These are phyloP conservation scores for Vulpes vulpes DNA, from an alignment of 2,113 vertebrate species.

Conservation along the genomic window DNA sequence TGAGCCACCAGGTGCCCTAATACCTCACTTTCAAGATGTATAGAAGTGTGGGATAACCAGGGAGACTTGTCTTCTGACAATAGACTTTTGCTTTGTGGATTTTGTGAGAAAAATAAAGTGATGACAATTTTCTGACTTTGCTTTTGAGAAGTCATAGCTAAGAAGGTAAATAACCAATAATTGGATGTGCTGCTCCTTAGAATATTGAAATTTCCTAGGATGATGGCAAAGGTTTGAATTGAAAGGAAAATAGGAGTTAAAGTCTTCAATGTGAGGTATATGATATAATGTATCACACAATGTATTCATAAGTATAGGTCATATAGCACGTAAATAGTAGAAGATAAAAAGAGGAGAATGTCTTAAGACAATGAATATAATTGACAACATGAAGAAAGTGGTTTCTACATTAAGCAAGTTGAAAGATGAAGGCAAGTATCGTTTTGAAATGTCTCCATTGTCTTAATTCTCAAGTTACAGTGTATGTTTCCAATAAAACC, in stretches of 20 bases:
- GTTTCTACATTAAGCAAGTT: not conserved
- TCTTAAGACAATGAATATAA: not conserved
- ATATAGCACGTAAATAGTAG: not conserved
- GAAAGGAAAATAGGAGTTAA: not conserved
- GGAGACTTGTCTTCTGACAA: not conserved
- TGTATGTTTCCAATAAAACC: not conserved
- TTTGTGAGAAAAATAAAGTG: not conserved
- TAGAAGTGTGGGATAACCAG: not conserved
- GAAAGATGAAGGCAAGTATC: not conserved
- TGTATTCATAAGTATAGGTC: not conserved
- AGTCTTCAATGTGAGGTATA: not conserved
- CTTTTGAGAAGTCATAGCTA: not conserved
- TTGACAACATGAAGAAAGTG: not conserved
- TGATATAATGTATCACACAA: not conserved
- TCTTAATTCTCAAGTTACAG: not conserved
- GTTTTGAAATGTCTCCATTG: not conserved
- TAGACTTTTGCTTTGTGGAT: not conserved
- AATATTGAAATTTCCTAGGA: not conserved
- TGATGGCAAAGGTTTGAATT: not conserved
- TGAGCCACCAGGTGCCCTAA: not conserved
- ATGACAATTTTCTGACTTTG: not conserved
- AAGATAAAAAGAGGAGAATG: not conserved
- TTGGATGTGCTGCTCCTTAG: not conserved
- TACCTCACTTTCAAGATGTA: not conserved
- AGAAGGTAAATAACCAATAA: not conserved